Evolutionary conservation across 2,113 vertebrate species (phyloP).

Genomic region (Pleuronectes platessa): DNA sequence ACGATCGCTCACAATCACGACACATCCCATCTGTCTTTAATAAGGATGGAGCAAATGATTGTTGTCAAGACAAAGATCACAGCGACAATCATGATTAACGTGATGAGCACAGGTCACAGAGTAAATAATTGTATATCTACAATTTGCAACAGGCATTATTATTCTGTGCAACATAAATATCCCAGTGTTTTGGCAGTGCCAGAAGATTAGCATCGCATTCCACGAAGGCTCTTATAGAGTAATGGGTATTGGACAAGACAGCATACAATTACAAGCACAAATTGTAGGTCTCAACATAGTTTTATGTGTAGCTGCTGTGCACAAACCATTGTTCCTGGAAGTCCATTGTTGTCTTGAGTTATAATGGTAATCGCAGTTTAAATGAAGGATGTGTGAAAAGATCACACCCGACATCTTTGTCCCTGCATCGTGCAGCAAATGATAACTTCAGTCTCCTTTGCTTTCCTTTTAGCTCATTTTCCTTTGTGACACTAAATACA

Average conservation of each 20-base stretch:
- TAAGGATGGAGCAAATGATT: conserved; percentile 32
- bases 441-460: neutral
- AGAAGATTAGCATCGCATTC: conserved; percentile 29
- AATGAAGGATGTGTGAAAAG: conserved; percentile 45
- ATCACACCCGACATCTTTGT: conserved; percentile 46
- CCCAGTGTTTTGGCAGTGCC: conserved; percentile 11
- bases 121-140: conserved; percentile 46
- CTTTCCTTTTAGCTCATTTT: neutral
- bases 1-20: conserved; percentile 2
- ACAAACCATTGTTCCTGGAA: conserved; percentile 44
- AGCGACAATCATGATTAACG: conserved; percentile 24
- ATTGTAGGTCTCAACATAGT: conserved; percentile 58
- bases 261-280: conserved; percentile 63
- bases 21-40: conserved; percentile 7
- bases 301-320: conserved; percentile 39
- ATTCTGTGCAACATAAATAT: conserved; percentile 48
- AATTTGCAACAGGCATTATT: conserved; percentile 53
- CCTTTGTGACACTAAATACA: neutral
- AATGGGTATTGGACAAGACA: conserved; percentile 48
- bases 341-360: conserved; percentile 58
- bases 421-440: conserved; percentile 14
- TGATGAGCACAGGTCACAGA: conserved; percentile 41
- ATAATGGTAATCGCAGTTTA: conserved; percentile 42
- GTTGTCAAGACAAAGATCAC: conserved; percentile 57
- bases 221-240: conserved; percentile 8